Base-by-base conservation (phyloP, 37 sponge, comb jelly and placozoan genomes). In the Diacarnus erythraeanus region DNA sequence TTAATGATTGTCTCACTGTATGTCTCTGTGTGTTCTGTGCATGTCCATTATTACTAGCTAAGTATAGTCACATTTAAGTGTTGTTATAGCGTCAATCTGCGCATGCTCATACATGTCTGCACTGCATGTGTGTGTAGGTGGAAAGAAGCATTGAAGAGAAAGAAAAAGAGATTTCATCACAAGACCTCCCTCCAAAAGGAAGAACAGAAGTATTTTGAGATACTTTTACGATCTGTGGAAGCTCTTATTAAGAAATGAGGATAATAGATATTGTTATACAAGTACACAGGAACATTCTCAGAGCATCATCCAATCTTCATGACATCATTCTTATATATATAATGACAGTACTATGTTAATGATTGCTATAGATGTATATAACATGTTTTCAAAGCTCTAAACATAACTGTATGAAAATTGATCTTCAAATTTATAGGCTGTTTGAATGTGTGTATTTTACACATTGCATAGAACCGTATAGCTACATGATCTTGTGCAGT, bases 151-250 rank as follows among this genome's bases (percentile, higher is more conserved):
- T 69, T 54, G 22, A 59, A 29, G 17, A 60, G 72, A 63, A 95
- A 84, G 83, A 92, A 84, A 56, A 87, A 59, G 39, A 79, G 64
- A 57, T 58, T 83, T 59, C 77, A 60, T 3, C 56, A 64, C 38
- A 61, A 72, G 58, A 43, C 75, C 18, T 77, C 87, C 12, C 31
- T 76, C 23, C 60, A 41, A 51, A 89, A 71, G 58, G 90, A 89
- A 38, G 74, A 60, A 6, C 44, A 64, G 66, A 91, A 91, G 42
- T 83, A 72, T 31, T 78, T 67, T 79, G 92, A 86, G 18, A 71
- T 86, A 29, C 39, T 86, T 69, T 64, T 91, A 65, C 83, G 83
- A 65, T 74, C 65, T 30, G 76, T 86, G 18, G 58, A 59, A 34
- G 38, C 66, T n/a, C 60, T 76, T 8, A 33, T 59, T 61, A 61